Percentiles rank a stretch among this genome's conserved stretches.
Evolutionary conservation across 2,113 vertebrate genomes (phyloP).

Genomic region (Petrocephalus zakoni): DNA sequence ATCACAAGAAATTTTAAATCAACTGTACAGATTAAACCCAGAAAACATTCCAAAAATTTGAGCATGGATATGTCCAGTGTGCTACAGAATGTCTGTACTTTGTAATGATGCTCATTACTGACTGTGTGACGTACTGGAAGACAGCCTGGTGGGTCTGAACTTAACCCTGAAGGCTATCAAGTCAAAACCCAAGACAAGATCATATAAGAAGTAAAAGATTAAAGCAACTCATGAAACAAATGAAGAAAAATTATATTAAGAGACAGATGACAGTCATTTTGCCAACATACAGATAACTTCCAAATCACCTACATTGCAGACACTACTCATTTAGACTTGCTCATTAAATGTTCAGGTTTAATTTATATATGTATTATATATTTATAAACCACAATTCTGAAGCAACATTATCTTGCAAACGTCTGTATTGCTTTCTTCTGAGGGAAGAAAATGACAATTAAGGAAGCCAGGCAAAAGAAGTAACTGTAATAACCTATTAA

Average conservation of each 20-base stretch:
- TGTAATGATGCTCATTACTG: background rate
- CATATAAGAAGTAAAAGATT: background rate
- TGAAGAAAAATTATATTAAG: background rate
- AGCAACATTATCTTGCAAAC: slow-evolving; percentile 19
- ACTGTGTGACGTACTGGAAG: background rate
- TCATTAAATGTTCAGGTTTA: background rate
- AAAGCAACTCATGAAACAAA: background rate
- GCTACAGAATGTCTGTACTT: background rate
- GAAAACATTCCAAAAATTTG: background rate
- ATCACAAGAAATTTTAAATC: background rate
- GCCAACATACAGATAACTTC: background rate
- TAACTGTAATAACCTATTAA: slow-evolving; percentile 59
- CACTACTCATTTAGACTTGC: background rate
- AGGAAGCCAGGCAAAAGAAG: slow-evolving; percentile 31
- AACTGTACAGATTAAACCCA: background rate
- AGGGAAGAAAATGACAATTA: slow-evolving; percentile 41
- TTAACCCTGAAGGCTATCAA: background rate
- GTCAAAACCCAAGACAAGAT: background rate
- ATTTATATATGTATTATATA: background rate
- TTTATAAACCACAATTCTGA: background rate
- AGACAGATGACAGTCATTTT: background rate
- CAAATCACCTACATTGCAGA: background rate
- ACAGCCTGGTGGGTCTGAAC: background rate
- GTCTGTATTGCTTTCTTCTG: slow-evolving; percentile 48
- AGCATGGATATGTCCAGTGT: background rate